Evolutionary conservation across 2,888 invertebrate species (phyloP), one percentile per base, ranked within the genome.

Genomic region (Physocephala rufipes): DNA sequence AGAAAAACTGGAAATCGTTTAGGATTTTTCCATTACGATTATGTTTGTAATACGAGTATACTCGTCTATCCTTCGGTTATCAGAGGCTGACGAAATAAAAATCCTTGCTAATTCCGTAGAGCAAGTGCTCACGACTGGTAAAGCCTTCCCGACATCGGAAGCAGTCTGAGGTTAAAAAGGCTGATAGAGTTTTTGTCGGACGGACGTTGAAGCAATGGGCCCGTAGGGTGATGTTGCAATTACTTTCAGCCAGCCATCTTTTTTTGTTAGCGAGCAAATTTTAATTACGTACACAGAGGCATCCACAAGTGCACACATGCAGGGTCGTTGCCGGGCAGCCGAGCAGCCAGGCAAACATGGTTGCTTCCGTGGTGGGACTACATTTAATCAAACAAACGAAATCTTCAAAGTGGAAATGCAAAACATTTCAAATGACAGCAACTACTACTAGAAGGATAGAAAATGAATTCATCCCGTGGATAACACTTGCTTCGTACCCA

Each of bases 301-400:
- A 67, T 13, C 36, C 66, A 49, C 49, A 49, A 49, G 21, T 53
- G 53, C 53, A 53, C 53, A 21, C 53, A n/a, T 21, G 53, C 12
- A n/a, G 58, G 36, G 43, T 45, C 45, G 26, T 16, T 45, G 58
- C 43, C 58, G 26, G 15, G 26, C 13, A 1, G 24, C 15, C 49
- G 49, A 15, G 12, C 7, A 36, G 12, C 30, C 21, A 36, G n/a
- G 30, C 9, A 49, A 12, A 58, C 43, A 12, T 21, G 13, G 28
- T n/a, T 55, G 66, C 55, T n/a, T 55, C 24, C n/a, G 21, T 49
- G 51, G 13, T 2, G 45, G 58, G 36, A 24, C 45, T 45, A 24
- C 55, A 55, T 67, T 67, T 67, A 67, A 67, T 67, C 55, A 67
- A 43, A 55, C 55, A 26, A 55, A 30, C 45, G 7, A 26, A 65